phyloP scores from a whole-genome alignment of 2,797 vertebrate genomes.

The Helarctos malayanus region DNA sequence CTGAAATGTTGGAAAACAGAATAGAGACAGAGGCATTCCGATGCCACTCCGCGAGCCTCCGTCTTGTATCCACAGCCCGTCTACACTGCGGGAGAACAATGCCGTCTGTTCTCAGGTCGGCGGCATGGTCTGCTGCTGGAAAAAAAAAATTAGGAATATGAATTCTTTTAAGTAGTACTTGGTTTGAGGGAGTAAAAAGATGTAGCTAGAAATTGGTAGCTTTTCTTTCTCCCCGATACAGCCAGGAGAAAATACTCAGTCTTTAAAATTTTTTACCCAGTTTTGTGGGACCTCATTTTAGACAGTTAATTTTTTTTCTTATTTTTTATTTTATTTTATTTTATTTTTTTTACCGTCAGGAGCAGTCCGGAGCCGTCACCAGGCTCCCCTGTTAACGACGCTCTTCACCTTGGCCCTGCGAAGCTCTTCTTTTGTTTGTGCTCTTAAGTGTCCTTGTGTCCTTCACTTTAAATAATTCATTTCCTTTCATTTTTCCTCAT shows the following conservation, averaged over 20 bases:
- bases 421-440: not conserved
- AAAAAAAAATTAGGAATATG: not conserved
- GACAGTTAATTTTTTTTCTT: not conserved
- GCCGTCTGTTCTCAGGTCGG: too few relatives aligned
- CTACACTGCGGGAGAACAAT: not conserved
- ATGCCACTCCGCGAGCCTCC: not conserved
- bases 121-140: not conserved
- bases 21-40: not conserved
- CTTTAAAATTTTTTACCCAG: not conserved
- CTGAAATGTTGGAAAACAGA: not conserved
- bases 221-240: not conserved
- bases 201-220: not conserved
- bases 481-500: not conserved
- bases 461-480: not conserved
- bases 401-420: not conserved
- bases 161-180: not conserved
- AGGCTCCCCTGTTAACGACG: fast-evolving
- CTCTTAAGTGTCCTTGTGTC: fast-evolving
- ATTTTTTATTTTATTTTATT: not conserved
- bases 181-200: not conserved
- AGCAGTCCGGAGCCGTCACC: not conserved
- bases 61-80: not conserved
- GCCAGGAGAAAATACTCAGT: not conserved
- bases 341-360: too few relatives aligned
- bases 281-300: not conserved